These are phyloP conservation scores for Stenoptilia bipunctidactyla DNA, from an alignment of 2,888 invertebrate genomes.

Conservation along the genomic window DNA sequence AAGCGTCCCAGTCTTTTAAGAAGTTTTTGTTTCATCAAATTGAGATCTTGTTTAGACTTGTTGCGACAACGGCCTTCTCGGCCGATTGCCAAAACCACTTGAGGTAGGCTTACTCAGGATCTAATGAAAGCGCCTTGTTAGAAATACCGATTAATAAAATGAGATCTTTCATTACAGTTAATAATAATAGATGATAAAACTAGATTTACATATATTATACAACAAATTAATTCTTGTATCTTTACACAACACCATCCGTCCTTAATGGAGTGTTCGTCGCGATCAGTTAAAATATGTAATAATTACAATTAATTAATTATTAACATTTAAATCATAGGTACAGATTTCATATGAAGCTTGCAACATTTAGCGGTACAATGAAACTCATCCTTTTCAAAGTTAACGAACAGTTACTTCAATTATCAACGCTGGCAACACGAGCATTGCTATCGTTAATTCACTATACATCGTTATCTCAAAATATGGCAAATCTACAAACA, in stretches of 20 bases:
- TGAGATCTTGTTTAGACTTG: conserved; percentile 70
- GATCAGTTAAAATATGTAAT: background rate
- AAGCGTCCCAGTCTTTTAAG: conserved; percentile 71
- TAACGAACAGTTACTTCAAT: conserved; percentile 19
- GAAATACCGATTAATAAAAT: conserved; percentile 72
- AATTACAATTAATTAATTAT: conserved; percentile 20
- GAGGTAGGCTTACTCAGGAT: conserved; percentile 72
- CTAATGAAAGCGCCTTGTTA: conserved; percentile 72
- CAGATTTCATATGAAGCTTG: too few species aligned
- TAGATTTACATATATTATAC: conserved; percentile 67
- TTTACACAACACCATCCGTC: conserved; percentile 51
- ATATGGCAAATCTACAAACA: too few species aligned
- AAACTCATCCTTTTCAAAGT: conserved; percentile 31
- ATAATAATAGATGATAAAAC: conserved; percentile 66
- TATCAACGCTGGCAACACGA: too few species aligned
- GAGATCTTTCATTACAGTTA: conserved; percentile 72
- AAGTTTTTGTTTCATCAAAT: conserved; percentile 71
- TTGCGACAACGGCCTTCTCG: conserved; percentile 22
- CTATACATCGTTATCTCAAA: too few species aligned
- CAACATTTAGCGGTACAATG: conserved; percentile 58
- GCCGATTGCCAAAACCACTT: conserved; percentile 51
- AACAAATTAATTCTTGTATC: conserved; percentile 57
- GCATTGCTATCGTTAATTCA: too few species aligned
- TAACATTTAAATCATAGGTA: too few species aligned
- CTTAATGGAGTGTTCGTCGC: conserved; percentile 27